Base-by-base conservation (phyloP, 2,888 invertebrate genomes). In the Rhamnusium bicolor region DNA sequence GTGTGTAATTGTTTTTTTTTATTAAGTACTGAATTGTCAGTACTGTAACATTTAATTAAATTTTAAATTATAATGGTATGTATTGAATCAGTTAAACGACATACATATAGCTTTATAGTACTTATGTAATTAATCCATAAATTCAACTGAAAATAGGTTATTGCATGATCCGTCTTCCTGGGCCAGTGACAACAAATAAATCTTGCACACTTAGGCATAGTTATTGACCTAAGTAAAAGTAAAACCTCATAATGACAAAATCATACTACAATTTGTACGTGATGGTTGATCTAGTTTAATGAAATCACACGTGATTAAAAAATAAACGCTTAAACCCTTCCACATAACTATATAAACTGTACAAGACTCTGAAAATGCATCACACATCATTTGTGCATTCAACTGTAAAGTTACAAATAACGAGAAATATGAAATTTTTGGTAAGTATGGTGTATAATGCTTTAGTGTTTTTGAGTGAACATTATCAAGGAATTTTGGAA, bases 271-370 rank as follows among this genome's bases (percentile, higher is more conserved):
- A 71, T 72, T 73, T 68, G 73, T 75, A 77, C 77, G 77, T 75
- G 74, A 78, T 78, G 74, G 69, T 76, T 81, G 80, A 80, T 79
- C 81, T 81, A 81, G 80, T 79, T 81, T 73, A 77, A 68, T 74
- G 68, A 77, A 77, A 76, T 80, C 76, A 79, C 78, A 79, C 80
- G 79, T 79, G 78, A 79, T 79, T 79, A 78, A 79, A 77, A 79
- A 81, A 77, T 71, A 75, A 69, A 71, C 73, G 71, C 74, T 74
- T 76, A 73, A 65, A 79, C 81, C 82, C 80, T 83, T 77, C 83
- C 81, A 80, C 80, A 61, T 63, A 74, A 71, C 62, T 78, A 78
- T 79, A 79, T 79, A 80, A 76, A 79, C 75, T 70, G 18, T 71
- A 65, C 69, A 65, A 60, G 71, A 56, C 58, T 47, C 68, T 72